Percentiles rank a stretch among this genome's conserved stretches.
Evolutionary conservation across 1,140 invertebrate species (phyloP).

Genomic region (Drosophila subobscura): DNA sequence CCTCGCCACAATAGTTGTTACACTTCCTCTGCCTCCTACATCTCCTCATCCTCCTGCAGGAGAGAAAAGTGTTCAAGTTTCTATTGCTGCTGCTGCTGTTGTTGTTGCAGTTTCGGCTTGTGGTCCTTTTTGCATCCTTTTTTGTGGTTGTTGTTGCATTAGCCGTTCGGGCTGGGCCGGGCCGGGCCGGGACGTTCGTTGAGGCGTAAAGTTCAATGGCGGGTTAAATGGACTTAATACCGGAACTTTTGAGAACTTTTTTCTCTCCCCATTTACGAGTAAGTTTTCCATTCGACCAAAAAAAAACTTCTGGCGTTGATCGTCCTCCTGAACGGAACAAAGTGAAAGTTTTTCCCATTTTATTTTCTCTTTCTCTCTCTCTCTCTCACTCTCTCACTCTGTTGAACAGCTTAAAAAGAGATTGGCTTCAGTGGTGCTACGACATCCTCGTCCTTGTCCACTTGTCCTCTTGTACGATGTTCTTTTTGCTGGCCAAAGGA

Average conservation of each 20-base stretch:
- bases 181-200: conserved; percentile 37
- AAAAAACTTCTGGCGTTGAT: conserved; percentile 66
- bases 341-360: conserved; percentile 64
- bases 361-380: background rate
- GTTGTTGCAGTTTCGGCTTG: conserved; percentile 45
- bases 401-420: conserved; percentile 76
- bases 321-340: conserved; percentile 61
- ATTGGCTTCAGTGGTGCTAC: conserved; percentile 48
- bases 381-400: background rate
- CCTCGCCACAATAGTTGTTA: conserved; percentile 35
- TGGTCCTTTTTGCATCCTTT: conserved; percentile 55
- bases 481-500: conserved; percentile 30
- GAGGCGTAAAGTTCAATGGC: conserved; percentile 81
- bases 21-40: background rate
- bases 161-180: conserved; percentile 31
- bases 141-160: conserved; percentile 62
- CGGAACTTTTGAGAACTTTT: conserved; percentile 74
- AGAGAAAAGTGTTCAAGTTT: too few species aligned
- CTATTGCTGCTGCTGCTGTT: background rate
- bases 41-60: background rate
- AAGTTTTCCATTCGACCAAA: too few species aligned
- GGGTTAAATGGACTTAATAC: conserved; percentile 81
- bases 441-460: background rate
- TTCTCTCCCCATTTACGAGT: background rate
- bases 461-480: conserved; percentile 13